Evolutionary conservation across 37 sponge, comb jelly and placozoan genomes (phyloP).

Genomic region (Aphrocallistes beatrix): DNA sequence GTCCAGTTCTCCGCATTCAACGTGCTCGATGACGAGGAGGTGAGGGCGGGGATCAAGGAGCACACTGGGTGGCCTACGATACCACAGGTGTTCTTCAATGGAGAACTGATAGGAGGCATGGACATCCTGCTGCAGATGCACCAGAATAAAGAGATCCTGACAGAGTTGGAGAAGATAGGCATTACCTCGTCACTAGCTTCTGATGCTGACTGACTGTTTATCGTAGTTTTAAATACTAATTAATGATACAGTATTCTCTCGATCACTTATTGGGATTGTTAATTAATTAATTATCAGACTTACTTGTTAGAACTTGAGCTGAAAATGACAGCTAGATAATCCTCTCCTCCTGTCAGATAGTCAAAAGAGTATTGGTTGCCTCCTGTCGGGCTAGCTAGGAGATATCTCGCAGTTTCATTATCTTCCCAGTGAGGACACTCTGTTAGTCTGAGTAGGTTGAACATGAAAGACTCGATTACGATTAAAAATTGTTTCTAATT

Average conservation of each 20-base stretch:
- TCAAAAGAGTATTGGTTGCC: background rate
- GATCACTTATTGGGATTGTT: too few species aligned
- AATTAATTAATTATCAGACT: too few species aligned
- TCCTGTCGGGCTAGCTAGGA: background rate
- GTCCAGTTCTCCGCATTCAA: conserved; percentile 34
- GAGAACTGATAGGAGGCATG: conserved; percentile 90
- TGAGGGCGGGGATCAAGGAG: conserved; percentile 77
- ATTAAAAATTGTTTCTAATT: too few species aligned
- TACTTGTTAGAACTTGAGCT: background rate
- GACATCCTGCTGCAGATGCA: conserved; percentile 89
- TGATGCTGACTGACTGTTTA: too few species aligned
- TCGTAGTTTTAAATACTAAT: too few species aligned
- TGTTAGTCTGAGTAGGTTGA: background rate
- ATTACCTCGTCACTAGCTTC: background rate
- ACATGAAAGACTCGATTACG: too few species aligned
- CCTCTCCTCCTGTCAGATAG: background rate
- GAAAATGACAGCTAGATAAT: background rate
- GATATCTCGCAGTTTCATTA: background rate
- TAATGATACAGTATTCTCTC: too few species aligned
- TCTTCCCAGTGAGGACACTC: background rate
- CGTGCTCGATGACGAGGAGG: conserved; percentile 73
- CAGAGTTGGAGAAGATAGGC: conserved; percentile 61
- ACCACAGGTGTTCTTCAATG: conserved; percentile 88
- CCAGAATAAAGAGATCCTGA: conserved; percentile 67
- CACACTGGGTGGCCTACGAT: conserved; percentile 74